Percentiles rank a stretch among this genome's conserved stretches.
phyloP scores from a whole-genome alignment of 2,888 invertebrate species.

The Linyphia triangularis region DNA sequence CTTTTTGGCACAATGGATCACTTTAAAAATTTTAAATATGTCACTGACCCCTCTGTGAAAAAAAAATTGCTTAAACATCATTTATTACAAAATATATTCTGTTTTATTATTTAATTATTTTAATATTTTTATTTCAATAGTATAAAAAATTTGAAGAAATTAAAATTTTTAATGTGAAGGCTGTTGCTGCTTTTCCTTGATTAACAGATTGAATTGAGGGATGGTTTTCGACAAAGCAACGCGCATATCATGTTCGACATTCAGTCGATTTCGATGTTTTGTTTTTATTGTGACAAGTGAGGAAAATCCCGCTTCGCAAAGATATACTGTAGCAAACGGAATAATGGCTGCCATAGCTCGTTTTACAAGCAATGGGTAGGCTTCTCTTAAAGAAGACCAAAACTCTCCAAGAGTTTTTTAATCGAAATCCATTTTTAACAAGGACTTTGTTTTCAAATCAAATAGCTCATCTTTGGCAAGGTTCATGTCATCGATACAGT shows the following conservation, averaged over 20 bases:
- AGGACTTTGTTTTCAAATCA: too few species aligned
- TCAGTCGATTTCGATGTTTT: conserved; percentile 55
- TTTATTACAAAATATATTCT: conserved; percentile 54
- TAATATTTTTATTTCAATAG: conserved; percentile 65
- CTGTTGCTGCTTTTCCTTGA: conserved; percentile 58
- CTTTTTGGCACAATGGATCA: conserved; percentile 53
- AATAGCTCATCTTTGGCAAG: too few species aligned
- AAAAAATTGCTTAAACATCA: conserved; percentile 62
- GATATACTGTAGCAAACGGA: conserved; percentile 53
- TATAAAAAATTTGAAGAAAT: conserved; percentile 42
- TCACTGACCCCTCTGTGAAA: conserved; percentile 50
- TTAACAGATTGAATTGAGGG: conserved; percentile 54
- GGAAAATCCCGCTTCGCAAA: conserved; percentile 51
- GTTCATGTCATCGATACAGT: too few species aligned
- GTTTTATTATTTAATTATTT: conserved; percentile 55
- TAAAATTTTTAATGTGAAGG: conserved; percentile 39
- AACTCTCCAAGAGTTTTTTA: too few species aligned
- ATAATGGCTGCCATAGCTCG: conserved; percentile 58
- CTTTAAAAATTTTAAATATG: conserved; percentile 61
- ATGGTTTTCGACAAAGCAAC: conserved; percentile 52
- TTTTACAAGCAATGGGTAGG: conserved; percentile 59
- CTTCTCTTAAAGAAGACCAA: too few species aligned
- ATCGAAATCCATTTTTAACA: too few species aligned
- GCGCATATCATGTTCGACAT: conserved; percentile 50
- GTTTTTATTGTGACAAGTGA: conserved; percentile 58